phyloP scores from a whole-genome alignment of 1,140 invertebrate genomes.

The Trinorchestia longiramus region DNA sequence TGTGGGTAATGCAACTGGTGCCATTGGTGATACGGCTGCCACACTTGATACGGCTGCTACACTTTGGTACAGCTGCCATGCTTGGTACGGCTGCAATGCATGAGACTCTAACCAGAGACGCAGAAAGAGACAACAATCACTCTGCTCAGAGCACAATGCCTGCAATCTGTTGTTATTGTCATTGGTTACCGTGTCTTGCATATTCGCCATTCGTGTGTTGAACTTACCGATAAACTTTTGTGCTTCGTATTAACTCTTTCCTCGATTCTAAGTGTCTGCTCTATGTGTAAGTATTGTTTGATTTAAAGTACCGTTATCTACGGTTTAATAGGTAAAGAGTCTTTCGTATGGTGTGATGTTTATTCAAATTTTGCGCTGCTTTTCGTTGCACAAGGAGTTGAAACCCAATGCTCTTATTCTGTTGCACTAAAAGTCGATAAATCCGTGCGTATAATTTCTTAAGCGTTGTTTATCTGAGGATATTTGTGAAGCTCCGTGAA shows the following conservation, averaged over 20 bases:
- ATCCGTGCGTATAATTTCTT: not conserved
- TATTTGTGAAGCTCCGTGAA: not conserved
- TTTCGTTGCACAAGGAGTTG: not conserved
- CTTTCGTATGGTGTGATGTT: not conserved
- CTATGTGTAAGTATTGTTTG: no score
- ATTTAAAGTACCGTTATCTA: not conserved
- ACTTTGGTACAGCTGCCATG: not conserved
- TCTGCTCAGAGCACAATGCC: not conserved
- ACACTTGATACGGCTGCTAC: not conserved
- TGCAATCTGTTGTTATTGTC: not conserved
- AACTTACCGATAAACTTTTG: not conserved
- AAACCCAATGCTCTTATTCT: not conserved
- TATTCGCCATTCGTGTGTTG: not conserved
- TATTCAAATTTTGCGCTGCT: not conserved
- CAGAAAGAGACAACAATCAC: not conserved
- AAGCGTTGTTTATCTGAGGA: constrained; percentile 8
- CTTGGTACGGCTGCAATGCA: not conserved
- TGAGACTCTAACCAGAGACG: not conserved
- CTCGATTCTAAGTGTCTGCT: not conserved
- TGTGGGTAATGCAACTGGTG: not conserved
- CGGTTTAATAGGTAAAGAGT: not conserved
- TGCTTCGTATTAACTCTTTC: not conserved
- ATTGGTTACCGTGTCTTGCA: not conserved
- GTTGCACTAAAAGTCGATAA: not conserved
- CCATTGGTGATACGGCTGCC: no score